Percentiles rank a stretch among this genome's conserved stretches.
These are phyloP conservation scores for Enteromius radiatus DNA, from an alignment of 2,797 vertebrate species.

Conservation along the genomic window DNA sequence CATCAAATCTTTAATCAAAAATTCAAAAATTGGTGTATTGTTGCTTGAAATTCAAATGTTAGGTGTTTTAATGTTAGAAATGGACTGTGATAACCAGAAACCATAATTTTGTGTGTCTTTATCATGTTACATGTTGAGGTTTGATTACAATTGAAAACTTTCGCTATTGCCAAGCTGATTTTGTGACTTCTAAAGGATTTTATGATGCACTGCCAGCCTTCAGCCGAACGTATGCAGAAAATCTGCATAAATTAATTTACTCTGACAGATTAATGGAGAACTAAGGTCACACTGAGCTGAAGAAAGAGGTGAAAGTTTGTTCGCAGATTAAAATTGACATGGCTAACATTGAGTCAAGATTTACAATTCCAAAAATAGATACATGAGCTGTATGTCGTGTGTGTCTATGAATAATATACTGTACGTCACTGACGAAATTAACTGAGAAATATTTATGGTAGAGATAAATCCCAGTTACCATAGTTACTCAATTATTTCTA, in stretches of 20 bases:
- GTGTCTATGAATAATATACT: neutral
- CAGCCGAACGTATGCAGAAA: conserved; percentile 42
- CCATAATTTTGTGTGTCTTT: neutral
- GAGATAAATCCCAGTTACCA: neutral
- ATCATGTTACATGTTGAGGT: neutral
- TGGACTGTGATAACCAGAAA: neutral
- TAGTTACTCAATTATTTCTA: neutral
- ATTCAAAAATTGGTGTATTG: neutral
- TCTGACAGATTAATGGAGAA: conserved; percentile 46
- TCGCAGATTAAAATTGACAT: conserved; percentile 5
- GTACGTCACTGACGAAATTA: neutral
- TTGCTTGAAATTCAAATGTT: neutral
- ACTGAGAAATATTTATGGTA: neutral
- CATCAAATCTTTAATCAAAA: neutral
- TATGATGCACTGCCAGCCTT: conserved; percentile 25
- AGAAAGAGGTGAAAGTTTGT: neutral
- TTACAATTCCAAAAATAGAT: conserved; percentile 10
- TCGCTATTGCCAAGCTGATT: conserved; percentile 10
- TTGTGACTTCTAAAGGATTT: conserved; percentile 47
- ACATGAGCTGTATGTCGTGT: neutral
- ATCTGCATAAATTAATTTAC: conserved; percentile 47
- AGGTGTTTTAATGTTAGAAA: neutral
- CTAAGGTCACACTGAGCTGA: conserved; percentile 17
- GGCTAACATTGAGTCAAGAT: neutral
- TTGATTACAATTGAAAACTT: neutral